Evolutionary conservation across 1,140 invertebrate species (phyloP).

Genomic region (Drosophila ironensis): DNA sequence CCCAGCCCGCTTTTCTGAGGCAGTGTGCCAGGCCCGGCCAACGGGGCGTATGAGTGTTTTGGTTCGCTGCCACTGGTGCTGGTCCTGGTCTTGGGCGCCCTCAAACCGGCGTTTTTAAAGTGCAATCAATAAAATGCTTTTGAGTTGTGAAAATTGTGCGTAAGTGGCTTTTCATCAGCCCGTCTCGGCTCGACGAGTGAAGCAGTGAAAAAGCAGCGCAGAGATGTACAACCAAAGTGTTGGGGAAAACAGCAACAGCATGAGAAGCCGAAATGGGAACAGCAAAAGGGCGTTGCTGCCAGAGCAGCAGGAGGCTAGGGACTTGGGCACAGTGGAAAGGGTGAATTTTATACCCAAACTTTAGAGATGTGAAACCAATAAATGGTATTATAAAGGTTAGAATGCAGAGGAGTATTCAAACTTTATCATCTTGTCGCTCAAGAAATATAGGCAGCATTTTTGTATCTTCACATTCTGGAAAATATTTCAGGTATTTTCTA

Average conservation of each 20-base stretch:
- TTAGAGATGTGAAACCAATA: too few relatives aligned
- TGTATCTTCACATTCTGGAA: too few relatives aligned
- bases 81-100: too few relatives aligned
- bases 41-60: conserved; percentile 70
- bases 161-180: conserved; percentile 69
- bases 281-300: conserved; percentile 58
- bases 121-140: conserved; percentile 75
- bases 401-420: too few relatives aligned
- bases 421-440: too few relatives aligned
- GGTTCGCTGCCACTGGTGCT: conserved; percentile 26
- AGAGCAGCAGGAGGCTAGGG: conserved; percentile 1
- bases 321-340: conserved; percentile 23
- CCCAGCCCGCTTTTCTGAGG: background rate
- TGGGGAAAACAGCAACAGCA: conserved; percentile 10
- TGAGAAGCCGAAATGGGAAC: conserved; percentile 32
- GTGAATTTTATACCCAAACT: too few relatives aligned
- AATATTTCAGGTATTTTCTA: too few relatives aligned
- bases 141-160: conserved; percentile 74
- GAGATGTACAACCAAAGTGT: conserved; percentile 5
- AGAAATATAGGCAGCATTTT: too few relatives aligned
- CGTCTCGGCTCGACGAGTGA: too few relatives aligned
- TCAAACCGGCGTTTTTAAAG: conserved; percentile 55
- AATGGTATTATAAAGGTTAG: too few relatives aligned
- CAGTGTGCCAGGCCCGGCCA: conserved; percentile 29
- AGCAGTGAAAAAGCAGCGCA: too few relatives aligned